These are phyloP conservation scores for Masticophis lateralis DNA, from an alignment of 2,797 vertebrate genomes.

Conservation along the genomic window DNA sequence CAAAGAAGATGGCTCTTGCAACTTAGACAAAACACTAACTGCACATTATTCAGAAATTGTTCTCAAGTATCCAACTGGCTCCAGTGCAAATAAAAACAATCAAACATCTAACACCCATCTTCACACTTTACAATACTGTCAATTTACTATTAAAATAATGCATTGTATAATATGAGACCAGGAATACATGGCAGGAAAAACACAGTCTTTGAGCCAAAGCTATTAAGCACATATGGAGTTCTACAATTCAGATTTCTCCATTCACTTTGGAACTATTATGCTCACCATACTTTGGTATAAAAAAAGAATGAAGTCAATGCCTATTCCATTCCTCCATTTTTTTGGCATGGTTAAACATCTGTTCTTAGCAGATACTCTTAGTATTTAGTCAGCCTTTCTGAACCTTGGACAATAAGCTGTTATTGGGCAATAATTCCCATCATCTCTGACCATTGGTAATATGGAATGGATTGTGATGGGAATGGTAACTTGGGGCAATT, in stretches of 20 bases:
- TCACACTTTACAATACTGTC: slow-evolving; percentile 3
- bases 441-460: neutral
- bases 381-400: neutral
- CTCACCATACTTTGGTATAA: neutral
- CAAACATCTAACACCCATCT: neutral
- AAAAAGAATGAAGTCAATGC: neutral
- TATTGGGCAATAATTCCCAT: neutral
- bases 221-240: neutral
- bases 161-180: neutral
- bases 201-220: neutral
- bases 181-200: neutral
- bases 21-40: neutral
- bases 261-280: neutral
- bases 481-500: neutral
- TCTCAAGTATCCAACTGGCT: neutral
- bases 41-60: neutral
- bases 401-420: neutral
- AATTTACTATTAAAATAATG: slow-evolving; percentile 5
- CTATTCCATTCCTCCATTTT: neutral
- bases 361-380: neutral
- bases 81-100: neutral
- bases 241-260: neutral
- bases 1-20: neutral
- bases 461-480: too few relatives aligned
- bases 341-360: neutral